Evolutionary conservation across 2,113 vertebrate species (phyloP).

Genomic region (Zeus faber): DNA sequence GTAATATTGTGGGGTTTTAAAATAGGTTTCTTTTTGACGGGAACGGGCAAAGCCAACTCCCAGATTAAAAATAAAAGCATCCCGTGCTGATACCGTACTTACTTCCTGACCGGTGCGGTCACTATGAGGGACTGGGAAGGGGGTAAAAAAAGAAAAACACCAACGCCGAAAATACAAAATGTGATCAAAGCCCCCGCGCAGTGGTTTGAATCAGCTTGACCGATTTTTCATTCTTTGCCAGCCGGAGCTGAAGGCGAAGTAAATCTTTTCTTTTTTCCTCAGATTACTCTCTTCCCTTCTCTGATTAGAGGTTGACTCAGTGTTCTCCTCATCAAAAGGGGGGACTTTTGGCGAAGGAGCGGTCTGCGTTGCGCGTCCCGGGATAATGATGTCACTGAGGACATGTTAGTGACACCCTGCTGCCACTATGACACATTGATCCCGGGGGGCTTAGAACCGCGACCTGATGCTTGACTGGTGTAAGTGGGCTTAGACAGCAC

Average conservation of each 20-base stretch:
- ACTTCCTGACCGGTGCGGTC: too few species aligned
- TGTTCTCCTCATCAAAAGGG: slow-evolving; percentile 19
- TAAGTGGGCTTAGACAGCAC: slow-evolving; percentile 64
- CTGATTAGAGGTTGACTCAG: slow-evolving; percentile 42
- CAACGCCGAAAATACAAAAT: slow-evolving; percentile 35
- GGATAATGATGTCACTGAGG: slow-evolving; percentile 60
- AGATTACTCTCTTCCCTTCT: slow-evolving; percentile 28
- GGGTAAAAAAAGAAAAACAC: neutral
- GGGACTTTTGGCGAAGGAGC: slow-evolving; percentile 10
- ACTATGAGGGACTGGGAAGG: too few species aligned
- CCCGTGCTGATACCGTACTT: too few species aligned
- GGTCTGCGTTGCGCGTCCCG: slow-evolving; percentile 35
- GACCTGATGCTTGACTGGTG: slow-evolving; percentile 64
- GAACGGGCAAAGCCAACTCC: slow-evolving; percentile 22
- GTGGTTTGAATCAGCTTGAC: slow-evolving; percentile 9
- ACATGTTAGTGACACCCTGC: slow-evolving; percentile 58
- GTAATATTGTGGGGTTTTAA: slow-evolving; percentile 32
- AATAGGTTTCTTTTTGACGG: slow-evolving; percentile 19
- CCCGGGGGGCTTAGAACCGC: slow-evolving; percentile 43
- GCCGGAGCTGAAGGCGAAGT: slow-evolving; percentile 7
- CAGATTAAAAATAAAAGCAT: slow-evolving; percentile 21
- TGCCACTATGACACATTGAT: slow-evolving; percentile 62
- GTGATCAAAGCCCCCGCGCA: slow-evolving; percentile 39
- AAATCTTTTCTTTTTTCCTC: slow-evolving; percentile 21
- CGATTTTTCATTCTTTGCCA: slow-evolving; percentile 29